Conservation (phyloP, 2,113 vertebrate genomes). For the Vidua chalybeata region DNA sequence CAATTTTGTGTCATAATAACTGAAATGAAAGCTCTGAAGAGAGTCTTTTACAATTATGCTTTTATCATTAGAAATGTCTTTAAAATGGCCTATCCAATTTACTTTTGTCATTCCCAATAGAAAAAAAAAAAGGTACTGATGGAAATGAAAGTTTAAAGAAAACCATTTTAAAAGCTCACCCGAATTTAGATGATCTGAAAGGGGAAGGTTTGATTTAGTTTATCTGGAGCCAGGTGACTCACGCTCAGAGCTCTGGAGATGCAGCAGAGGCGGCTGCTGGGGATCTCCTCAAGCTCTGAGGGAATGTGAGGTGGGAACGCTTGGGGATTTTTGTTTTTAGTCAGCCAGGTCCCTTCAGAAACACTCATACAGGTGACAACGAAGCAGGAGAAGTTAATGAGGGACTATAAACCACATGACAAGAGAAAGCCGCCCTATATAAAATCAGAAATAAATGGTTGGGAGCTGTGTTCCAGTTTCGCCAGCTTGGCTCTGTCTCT, state of each 20-base stretch:
- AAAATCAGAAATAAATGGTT: neutral
- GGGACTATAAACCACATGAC: neutral
- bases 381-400: neutral
- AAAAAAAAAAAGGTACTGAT: neutral
- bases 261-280: accelerated
- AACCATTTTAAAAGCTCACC: neutral
- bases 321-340: neutral
- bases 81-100: neutral
- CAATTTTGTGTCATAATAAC: neutral
- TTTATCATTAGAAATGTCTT: neutral
- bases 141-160: neutral
- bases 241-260: neutral
- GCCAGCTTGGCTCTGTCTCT: neutral
- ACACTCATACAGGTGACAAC: neutral
- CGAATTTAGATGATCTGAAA: neutral
- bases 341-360: neutral
- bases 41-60: neutral
- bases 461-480: neutral
- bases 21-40: neutral
- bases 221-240: neutral
- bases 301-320: neutral
- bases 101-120: neutral
- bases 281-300: neutral
- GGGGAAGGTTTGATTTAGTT: neutral
- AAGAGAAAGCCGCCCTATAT: neutral